These are phyloP conservation scores for Barbus barbus DNA, from an alignment of 2,113 vertebrate genomes.

Conservation along the genomic window DNA sequence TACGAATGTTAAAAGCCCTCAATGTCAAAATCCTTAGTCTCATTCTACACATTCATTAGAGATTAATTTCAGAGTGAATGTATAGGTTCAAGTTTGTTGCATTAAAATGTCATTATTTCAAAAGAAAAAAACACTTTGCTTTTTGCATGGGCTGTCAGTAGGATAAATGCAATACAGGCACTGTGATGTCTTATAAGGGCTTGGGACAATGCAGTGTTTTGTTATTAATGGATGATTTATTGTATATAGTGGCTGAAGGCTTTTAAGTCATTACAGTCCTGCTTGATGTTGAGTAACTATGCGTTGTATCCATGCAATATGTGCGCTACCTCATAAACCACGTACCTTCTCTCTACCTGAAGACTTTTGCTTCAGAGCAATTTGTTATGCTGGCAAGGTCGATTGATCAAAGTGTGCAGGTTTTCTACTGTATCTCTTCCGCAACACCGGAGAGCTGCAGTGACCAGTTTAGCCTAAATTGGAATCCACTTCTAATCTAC, in stretches of 20 bases:
- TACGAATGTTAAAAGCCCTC: neutral
- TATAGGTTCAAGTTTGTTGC: neutral
- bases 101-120: neutral
- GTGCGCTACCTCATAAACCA: constrained; percentile 11
- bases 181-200: neutral
- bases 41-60: neutral
- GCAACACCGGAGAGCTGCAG: neutral
- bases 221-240: constrained; percentile 28
- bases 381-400: constrained; percentile 27
- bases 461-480: neutral
- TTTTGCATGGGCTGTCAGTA: neutral
- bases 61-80: neutral
- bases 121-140: neutral
- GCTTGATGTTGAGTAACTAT: constrained; percentile 15
- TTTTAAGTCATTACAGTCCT: constrained; percentile 31
- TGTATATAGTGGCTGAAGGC: constrained; percentile 22
- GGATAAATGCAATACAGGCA: no score
- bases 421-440: neutral
- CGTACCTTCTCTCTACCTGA: neutral
- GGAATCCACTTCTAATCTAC: constrained; percentile 11
- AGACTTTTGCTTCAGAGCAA: constrained; percentile 10
- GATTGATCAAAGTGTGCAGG: constrained; percentile 5
- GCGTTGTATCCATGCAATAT: neutral
- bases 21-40: neutral
- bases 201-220: constrained; percentile 28